Evolutionary conservation across 2,797 vertebrate genomes (phyloP), one percentile per base, ranked within the genome.

Genomic region (Parambassis ranga): DNA sequence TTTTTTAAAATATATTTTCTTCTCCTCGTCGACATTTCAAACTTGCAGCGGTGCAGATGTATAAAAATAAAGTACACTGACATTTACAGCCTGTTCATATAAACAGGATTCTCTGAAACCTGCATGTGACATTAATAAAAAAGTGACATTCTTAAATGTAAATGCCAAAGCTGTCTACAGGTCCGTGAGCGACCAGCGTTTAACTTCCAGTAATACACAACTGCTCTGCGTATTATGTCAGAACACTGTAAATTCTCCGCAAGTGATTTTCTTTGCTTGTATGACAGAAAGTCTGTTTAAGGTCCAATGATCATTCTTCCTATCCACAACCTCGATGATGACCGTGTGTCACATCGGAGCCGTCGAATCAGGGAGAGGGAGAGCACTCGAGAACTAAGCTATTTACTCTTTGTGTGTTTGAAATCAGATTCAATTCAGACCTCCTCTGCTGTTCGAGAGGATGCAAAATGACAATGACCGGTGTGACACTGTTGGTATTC

Each of bases 391-490:
- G 38, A 58, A 38, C 59, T 39, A 20, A 32, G 24, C 53, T 70
- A 52, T 82, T 61, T 20, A 15, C 41, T 63, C 57, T 26, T 20
- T 15, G 53, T 70, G 35, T 68, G 73, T 43, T 52, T 52, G 39
- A 68, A 85, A 83, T 87, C 78, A 64, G 62, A 71, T 63, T 75
- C 66, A 22, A 70, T 90, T 83, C 65, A 78, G 60, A 48, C 42
- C 18, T 26, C 63, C 46, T 55, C 60, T 59, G 44, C 64, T 59
- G 71, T 83, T 46, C 31, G 51, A 56, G 60, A 70, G 42, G 69
- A 81, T 73, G 63, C 14, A 1, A 38, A 71, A 77, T 41, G 62
- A 84, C 65, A 77, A 71, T 62, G 68, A 65, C 63, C 71, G 75
- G 67, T 33, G 28, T 56, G 77, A 65, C 75, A 57, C 56, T 20